Conservation (phyloP, 2,113 vertebrate genomes). For the Podilymbus podiceps region DNA sequence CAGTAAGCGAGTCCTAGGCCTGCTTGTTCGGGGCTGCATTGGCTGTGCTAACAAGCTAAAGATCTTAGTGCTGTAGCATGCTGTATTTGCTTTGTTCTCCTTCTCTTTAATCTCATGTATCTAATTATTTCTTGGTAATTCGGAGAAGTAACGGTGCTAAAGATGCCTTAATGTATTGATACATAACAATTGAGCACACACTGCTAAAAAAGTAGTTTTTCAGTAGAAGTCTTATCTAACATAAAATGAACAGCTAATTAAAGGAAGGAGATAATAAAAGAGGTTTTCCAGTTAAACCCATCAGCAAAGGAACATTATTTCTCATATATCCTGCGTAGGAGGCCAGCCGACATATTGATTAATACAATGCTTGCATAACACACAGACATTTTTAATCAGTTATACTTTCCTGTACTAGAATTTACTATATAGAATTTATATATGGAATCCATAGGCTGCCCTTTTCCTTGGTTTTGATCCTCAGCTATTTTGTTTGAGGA, state of each 20-base stretch:
- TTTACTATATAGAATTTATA: not conserved
- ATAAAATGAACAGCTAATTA: not conserved
- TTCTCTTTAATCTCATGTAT: conserved; percentile 47
- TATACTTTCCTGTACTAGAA: not conserved
- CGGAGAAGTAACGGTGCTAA: not conserved
- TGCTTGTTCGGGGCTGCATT: not conserved
- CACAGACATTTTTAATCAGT: not conserved
- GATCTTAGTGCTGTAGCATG: not conserved
- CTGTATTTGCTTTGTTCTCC: conserved; percentile 34
- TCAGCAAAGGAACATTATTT: not conserved
- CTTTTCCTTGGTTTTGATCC: not conserved
- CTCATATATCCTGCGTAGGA: not conserved
- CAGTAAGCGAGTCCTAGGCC: not conserved
- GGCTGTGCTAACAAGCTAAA: conserved; percentile 14
- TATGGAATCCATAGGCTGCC: not conserved
- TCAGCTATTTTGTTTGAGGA: not conserved
- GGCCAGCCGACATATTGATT: not conserved
- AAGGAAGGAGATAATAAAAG: not conserved
- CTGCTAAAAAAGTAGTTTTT: not conserved
- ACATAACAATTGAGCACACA: not conserved
- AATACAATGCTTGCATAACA: not conserved
- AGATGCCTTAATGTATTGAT: not conserved
- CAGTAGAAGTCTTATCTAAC: not conserved
- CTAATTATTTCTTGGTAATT: not conserved
- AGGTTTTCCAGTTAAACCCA: not conserved